Evolutionary conservation across 2,113 vertebrate species (phyloP).

Genomic region (Planiliza haematocheilus): DNA sequence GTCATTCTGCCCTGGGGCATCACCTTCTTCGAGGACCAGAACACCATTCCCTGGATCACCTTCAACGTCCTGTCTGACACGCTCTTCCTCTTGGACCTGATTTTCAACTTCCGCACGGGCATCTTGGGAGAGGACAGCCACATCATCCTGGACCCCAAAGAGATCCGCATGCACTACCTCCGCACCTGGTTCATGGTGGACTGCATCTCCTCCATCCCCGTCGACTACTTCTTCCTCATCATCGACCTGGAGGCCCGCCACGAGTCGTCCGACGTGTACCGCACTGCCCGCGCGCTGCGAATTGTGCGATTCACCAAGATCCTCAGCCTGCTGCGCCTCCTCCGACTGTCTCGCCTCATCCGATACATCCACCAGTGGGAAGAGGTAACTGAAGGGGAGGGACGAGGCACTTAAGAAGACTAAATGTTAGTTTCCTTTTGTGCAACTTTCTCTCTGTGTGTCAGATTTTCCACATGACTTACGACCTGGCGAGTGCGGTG

Average conservation of each 20-base stretch:
- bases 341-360: slow-evolving; percentile 84
- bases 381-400: slow-evolving; percentile 73
- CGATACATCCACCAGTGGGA: slow-evolving; percentile 87
- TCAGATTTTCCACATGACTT: slow-evolving; percentile 86
- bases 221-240: slow-evolving; percentile 85
- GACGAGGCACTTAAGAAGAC: too few relatives aligned
- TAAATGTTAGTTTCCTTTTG: background rate
- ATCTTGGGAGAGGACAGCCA: slow-evolving; percentile 81
- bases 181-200: slow-evolving; percentile 84
- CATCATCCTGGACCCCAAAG: slow-evolving; percentile 81
- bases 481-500: slow-evolving; percentile 84
- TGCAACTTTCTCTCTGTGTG: slow-evolving; percentile 14
- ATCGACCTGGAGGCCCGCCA: slow-evolving; percentile 79
- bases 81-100: slow-evolving; percentile 82
- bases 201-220: slow-evolving; percentile 84
- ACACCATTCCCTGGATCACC: slow-evolving; percentile 83
- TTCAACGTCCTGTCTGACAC: slow-evolving; percentile 85
- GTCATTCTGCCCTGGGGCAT: slow-evolving; percentile 85
- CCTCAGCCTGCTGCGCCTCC: slow-evolving; percentile 83
- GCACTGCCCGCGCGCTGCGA: slow-evolving; percentile 82
- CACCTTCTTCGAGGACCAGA: slow-evolving; percentile 86
- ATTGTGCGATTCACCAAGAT: slow-evolving; percentile 87
- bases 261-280: slow-evolving; percentile 81
- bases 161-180: slow-evolving; percentile 81
- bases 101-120: slow-evolving; percentile 85